These are phyloP conservation scores for Drosophila macrothrix DNA, from an alignment of 2,888 invertebrate genomes.

Conservation along the genomic window DNA sequence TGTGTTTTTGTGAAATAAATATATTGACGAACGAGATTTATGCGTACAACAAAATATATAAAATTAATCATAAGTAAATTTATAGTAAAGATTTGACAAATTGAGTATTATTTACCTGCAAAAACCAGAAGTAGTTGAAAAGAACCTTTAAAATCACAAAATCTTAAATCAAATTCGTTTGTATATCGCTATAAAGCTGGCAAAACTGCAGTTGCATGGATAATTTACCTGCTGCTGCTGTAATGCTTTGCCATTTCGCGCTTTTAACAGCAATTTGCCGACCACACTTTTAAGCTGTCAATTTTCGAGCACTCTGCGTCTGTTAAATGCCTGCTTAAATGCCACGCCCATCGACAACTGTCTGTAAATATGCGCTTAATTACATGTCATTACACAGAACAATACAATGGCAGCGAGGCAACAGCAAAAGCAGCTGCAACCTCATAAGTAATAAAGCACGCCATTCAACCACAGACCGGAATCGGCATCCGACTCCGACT, in stretches of 20 bases:
- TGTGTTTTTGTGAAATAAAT: conserved; percentile 3
- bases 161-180: conserved; percentile 27
- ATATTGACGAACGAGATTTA: neutral
- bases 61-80: neutral
- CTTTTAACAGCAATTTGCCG: conserved; percentile 37
- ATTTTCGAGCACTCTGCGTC: conserved; percentile 73
- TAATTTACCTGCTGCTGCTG: conserved; percentile 51
- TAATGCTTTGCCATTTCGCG: conserved; percentile 43
- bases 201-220: conserved; percentile 35
- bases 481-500: conserved; percentile 44
- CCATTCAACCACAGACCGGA: conserved; percentile 59
- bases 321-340: conserved; percentile 74
- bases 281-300: conserved; percentile 73
- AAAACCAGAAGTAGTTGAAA: neutral
- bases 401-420: conserved; percentile 42
- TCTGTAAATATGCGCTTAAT: conserved; percentile 83
- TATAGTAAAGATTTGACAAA: neutral
- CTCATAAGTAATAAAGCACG: conserved; percentile 79
- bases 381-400: conserved; percentile 82
- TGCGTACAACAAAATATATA: neutral
- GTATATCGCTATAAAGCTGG: conserved; percentile 5
- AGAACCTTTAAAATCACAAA: conserved; percentile 5
- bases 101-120: neutral
- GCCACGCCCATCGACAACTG: conserved; percentile 70
- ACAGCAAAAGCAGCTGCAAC: conserved; percentile 31